Evolutionary conservation across 2,888 invertebrate species (phyloP).

Genomic region (Temnothorax rugatulus): DNA sequence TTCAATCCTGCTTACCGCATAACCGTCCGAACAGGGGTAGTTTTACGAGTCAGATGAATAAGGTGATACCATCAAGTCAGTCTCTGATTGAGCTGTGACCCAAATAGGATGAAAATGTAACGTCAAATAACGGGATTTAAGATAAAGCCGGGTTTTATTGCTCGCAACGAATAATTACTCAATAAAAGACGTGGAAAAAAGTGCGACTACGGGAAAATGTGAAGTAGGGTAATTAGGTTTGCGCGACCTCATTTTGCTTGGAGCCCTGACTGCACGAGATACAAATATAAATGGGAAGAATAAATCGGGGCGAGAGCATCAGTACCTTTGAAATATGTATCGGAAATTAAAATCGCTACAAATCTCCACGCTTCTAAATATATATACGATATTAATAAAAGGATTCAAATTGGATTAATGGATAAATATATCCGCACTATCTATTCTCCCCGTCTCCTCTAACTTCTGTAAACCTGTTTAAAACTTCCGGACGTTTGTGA

Average conservation of each 20-base stretch:
- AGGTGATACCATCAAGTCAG: constrained; percentile 20
- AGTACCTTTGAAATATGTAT: constrained; percentile 26
- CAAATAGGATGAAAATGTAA: constrained; percentile 11
- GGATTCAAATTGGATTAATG: not conserved
- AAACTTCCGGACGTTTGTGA: not conserved
- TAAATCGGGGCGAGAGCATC: constrained; percentile 18
- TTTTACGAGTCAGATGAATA: constrained; percentile 35
- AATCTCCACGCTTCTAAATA: not conserved
- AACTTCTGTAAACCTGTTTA: not conserved
- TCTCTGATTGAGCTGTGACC: constrained; percentile 36
- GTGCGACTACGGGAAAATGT: not conserved
- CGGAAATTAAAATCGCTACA: constrained; percentile 4
- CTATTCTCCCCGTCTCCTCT: not conserved
- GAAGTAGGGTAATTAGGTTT: constrained; percentile 38
- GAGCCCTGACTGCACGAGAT: not conserved
- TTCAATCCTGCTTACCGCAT: constrained; percentile 19
- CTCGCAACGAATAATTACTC: constrained; percentile 40
- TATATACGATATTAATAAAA: constrained; percentile 7
- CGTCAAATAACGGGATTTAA: not conserved
- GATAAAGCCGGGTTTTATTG: constrained; percentile 23
- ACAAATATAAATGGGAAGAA: constrained; percentile 19
- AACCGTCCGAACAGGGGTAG: not conserved
- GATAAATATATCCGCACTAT: not conserved
- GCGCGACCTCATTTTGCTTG: constrained; percentile 34
- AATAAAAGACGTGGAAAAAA: constrained; percentile 32